phyloP scores from a whole-genome alignment of 2,797 vertebrate genomes.

The Pteropus rufus region DNA sequence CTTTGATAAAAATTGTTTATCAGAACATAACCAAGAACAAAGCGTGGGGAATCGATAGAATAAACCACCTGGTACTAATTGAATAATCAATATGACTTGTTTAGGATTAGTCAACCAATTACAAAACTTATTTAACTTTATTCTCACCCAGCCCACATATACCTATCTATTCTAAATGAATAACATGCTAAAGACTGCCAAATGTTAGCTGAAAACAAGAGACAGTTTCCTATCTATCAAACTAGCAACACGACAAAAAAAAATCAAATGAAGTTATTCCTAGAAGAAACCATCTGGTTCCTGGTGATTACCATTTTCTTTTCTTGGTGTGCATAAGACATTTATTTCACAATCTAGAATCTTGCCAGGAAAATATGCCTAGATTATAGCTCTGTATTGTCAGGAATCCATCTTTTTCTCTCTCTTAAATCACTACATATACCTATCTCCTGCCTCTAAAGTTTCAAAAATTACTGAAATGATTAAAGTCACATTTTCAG shows the following conservation, averaged over 20 bases:
- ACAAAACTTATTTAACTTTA: slow-evolving; percentile 7
- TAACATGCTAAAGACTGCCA: background rate
- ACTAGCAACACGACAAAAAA: background rate
- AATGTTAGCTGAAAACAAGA: slow-evolving; percentile 31
- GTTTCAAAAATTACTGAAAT: background rate
- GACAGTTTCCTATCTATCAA: background rate
- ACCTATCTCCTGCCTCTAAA: background rate
- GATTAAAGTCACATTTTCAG: background rate
- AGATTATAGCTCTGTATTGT: background rate
- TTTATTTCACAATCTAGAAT: slow-evolving; percentile 2
- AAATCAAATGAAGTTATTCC: background rate
- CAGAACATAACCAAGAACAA: background rate
- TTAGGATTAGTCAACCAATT: background rate
- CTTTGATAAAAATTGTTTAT: background rate
- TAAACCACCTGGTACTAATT: background rate
- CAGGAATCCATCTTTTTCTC: background rate
- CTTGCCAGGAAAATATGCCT: background rate
- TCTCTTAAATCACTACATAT: slow-evolving; percentile 4
- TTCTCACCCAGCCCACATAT: background rate
- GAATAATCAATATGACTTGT: background rate
- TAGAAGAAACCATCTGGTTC: slow-evolving; percentile 18
- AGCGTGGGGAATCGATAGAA: background rate
- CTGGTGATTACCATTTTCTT: slow-evolving; percentile 2
- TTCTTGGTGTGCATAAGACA: background rate
- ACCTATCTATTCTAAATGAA: background rate